phyloP scores from a whole-genome alignment of 2,797 vertebrate genomes.

The Karalla daura region DNA sequence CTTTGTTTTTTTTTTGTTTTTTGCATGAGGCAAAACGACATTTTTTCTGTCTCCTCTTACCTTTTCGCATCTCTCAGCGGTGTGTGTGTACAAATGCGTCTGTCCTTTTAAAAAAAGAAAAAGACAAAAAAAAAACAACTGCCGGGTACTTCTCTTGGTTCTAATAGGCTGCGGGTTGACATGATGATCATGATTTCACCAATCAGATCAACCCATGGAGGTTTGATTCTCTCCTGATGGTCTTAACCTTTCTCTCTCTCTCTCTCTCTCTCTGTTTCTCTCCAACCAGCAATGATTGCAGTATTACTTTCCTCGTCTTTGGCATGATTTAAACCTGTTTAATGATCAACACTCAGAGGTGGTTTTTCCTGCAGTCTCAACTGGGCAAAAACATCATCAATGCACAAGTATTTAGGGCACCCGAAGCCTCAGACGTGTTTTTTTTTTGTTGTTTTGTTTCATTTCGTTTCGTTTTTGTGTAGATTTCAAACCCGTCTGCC shows the following conservation, averaged over 20 bases:
- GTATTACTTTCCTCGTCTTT: constrained; percentile 67
- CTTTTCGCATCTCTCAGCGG: constrained; percentile 31
- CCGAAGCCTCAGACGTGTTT: constrained; percentile 45
- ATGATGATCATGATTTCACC: constrained; percentile 35
- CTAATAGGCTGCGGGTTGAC: constrained; percentile 51
- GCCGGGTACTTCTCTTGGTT: constrained; percentile 41
- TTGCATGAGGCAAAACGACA: constrained; percentile 69
- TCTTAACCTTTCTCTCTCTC: constrained; percentile 49
- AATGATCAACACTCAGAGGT: constrained; percentile 68
- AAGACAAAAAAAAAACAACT: constrained; percentile 17
- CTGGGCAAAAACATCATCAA: constrained; percentile 66
- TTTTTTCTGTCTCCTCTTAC: constrained; percentile 43
- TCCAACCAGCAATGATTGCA: constrained; percentile 49
- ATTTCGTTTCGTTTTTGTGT: constrained; percentile 38
- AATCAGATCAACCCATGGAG: constrained; percentile 45
- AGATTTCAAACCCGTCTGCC: constrained; percentile 31
- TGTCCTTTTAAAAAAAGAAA: constrained; percentile 29
- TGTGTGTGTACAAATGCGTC: constrained; percentile 23
- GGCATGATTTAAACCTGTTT: constrained; percentile 71
- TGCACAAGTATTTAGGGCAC: constrained; percentile 68
- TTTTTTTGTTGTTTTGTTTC: constrained; percentile 45
- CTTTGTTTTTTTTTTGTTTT: too few relatives aligned
- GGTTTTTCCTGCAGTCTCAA: constrained; percentile 36
- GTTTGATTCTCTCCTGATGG: constrained; percentile 43
- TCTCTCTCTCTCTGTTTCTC: constrained; percentile 55